Percentiles rank a stretch among this genome's conserved stretches.
Conservation (phyloP, 2,797 vertebrate genomes). For the Coilia nasus region DNA sequence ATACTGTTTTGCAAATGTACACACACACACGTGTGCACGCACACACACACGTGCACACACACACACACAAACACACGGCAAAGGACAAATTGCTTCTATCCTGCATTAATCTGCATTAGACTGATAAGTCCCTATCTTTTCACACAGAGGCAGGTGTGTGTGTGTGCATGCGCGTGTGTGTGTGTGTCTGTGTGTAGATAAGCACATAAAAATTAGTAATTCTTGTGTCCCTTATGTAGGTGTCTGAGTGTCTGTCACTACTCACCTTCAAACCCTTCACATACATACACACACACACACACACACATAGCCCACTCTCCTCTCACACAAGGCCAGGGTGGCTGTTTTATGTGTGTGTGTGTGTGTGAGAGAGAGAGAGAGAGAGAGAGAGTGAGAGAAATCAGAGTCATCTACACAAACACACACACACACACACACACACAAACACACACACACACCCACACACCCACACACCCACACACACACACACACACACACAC, state of each 20-base stretch:
- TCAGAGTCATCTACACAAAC: background rate
- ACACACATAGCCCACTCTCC: too few relatives aligned
- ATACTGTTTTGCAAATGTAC: too few relatives aligned
- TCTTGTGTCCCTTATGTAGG: background rate
- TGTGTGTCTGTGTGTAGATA: background rate
- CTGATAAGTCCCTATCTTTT: background rate
- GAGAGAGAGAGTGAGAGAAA: too few relatives aligned
- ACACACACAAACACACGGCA: too few relatives aligned
- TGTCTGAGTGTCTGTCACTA: background rate
- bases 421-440: background rate
- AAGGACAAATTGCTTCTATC: background rate
- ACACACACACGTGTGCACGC: too few relatives aligned
- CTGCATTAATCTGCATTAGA: slow-evolving; percentile 20
- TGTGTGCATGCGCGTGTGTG: background rate
- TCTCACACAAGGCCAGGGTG: too few relatives aligned
- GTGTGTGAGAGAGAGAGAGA: too few relatives aligned
- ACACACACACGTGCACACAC: too few relatives aligned
- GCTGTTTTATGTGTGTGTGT: too few relatives aligned
- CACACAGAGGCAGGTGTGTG: background rate
- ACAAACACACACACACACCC: background rate
- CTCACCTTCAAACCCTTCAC: background rate
- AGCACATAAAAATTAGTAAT: background rate
- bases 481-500: slow-evolving; percentile 7
- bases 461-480: background rate
- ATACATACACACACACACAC: too few relatives aligned